Conservation (phyloP, 2,113 vertebrate species). For the Machaerirhynchus nigripectus region DNA sequence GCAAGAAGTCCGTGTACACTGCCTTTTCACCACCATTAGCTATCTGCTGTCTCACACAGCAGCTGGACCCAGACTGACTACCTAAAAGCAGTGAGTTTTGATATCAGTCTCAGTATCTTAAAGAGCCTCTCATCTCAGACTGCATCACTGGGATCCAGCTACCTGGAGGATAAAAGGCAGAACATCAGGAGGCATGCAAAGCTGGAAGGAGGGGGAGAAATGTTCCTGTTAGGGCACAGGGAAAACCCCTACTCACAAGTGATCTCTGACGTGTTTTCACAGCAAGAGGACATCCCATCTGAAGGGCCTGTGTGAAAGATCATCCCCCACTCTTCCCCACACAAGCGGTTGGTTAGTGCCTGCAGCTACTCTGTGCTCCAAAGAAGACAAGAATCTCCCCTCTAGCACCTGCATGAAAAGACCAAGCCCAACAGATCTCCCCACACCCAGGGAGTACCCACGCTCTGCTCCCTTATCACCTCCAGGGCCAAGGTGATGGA, state of each 20-base stretch:
- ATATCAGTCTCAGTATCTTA: background rate
- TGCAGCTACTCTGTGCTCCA: constrained; percentile 1
- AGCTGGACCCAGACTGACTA: background rate
- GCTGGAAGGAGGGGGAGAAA: background rate
- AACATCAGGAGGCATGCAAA: background rate
- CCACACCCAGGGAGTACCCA: background rate
- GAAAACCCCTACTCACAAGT: background rate
- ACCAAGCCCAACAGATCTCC: background rate
- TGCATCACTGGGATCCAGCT: background rate
- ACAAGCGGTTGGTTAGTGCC: constrained; percentile 29
- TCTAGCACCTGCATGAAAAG: background rate
- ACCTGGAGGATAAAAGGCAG: background rate
- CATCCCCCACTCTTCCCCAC: constrained; percentile 40
- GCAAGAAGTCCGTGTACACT: background rate
- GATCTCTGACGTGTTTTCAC: background rate
- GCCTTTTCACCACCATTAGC: background rate
- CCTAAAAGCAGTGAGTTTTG: background rate
- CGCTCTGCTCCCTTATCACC: background rate
- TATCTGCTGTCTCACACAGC: background rate
- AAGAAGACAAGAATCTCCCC: constrained; percentile 49
- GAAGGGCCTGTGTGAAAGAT: constrained; percentile 40
- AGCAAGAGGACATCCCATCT: background rate
- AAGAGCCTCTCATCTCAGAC: background rate
- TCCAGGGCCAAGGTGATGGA: background rate
- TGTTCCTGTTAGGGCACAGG: background rate